A percentile compares a stretch with the other conserved stretches of the same genome.
These are phyloP conservation scores for Drosophila pruinosa DNA, from an alignment of 1,140 invertebrate species.

Conservation along the genomic window DNA sequence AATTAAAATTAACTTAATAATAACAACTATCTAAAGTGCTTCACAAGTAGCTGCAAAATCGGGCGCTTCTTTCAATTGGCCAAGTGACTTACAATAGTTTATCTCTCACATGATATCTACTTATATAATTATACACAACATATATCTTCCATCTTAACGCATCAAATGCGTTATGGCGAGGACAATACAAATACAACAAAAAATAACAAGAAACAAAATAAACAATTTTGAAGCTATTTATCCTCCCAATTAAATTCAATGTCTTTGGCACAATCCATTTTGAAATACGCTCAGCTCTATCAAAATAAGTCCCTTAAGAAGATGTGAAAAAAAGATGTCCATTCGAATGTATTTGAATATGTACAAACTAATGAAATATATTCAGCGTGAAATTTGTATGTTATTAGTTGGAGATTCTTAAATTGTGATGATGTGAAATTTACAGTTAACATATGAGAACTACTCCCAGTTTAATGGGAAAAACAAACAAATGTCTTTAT, in stretches of 20 bases:
- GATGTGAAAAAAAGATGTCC: constrained; percentile 14
- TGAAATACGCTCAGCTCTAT: constrained; percentile 26
- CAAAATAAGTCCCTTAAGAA: background rate
- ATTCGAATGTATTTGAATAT: constrained; percentile 20
- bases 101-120: constrained; percentile 15
- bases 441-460: constrained; percentile 82
- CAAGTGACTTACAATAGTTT: constrained; percentile 49
- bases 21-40: constrained; percentile 29
- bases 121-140: constrained; percentile 3
- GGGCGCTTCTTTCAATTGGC: constrained; percentile 34
- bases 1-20: constrained; percentile 1
- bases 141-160: constrained; percentile 32
- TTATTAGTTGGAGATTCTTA: constrained; percentile 78
- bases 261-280: constrained; percentile 29
- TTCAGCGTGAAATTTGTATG: constrained; percentile 40
- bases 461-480: constrained; percentile 82
- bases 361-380: constrained; percentile 28
- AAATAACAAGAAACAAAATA: background rate
- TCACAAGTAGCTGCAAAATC: constrained; percentile 32
- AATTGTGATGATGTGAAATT: constrained; percentile 83
- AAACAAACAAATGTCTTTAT: constrained; percentile 79
- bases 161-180: constrained; percentile 35
- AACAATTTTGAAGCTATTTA: constrained; percentile 30
- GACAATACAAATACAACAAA: constrained; percentile 29
- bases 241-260: background rate